Conservation (phyloP, 2,888 invertebrate genomes). For the Oxyteleia sp. region DNA sequence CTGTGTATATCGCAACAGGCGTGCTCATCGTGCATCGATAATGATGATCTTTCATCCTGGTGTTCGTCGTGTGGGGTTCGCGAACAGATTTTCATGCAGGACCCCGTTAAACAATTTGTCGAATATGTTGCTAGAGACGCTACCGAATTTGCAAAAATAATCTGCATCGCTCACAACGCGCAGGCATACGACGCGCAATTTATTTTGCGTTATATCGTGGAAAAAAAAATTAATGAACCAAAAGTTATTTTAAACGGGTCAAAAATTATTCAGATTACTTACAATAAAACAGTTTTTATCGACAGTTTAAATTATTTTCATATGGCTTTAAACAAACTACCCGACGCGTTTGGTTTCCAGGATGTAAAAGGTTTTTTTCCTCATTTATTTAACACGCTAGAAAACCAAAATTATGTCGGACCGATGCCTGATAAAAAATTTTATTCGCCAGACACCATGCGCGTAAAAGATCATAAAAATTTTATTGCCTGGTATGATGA, state of each 20-base stretch:
- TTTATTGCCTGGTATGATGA: too few relatives aligned
- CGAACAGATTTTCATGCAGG: conserved; percentile 10
- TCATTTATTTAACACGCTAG: conserved; percentile 72
- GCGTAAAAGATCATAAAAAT: too few relatives aligned
- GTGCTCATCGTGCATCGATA: background rate
- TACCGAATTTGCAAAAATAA: conserved; percentile 24
- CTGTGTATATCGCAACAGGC: too few relatives aligned
- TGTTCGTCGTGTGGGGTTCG: conserved; percentile 7
- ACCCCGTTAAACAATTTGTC: conserved; percentile 27
- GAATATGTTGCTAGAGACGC: conserved; percentile 12
- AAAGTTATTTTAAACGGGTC: conserved; percentile 72
- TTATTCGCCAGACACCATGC: conserved; percentile 52
- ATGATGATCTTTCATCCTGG: background rate
- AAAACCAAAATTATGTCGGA: conserved; percentile 69
- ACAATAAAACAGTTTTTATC: conserved; percentile 63
- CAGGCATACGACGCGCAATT: background rate
- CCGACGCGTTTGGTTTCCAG: conserved; percentile 77
- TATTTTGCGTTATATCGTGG: background rate
- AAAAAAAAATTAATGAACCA: conserved; percentile 31
- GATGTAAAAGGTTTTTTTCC: conserved; percentile 71
- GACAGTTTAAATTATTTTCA: conserved; percentile 74
- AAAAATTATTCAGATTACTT: conserved; percentile 68
- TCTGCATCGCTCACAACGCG: conserved; percentile 46
- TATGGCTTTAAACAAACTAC: conserved; percentile 75
- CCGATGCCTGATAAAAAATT: conserved; percentile 59